Percentiles rank a stretch among this genome's conserved stretches.
phyloP scores from a whole-genome alignment of 2,888 invertebrate species.

The Invenusta paracnida region DNA sequence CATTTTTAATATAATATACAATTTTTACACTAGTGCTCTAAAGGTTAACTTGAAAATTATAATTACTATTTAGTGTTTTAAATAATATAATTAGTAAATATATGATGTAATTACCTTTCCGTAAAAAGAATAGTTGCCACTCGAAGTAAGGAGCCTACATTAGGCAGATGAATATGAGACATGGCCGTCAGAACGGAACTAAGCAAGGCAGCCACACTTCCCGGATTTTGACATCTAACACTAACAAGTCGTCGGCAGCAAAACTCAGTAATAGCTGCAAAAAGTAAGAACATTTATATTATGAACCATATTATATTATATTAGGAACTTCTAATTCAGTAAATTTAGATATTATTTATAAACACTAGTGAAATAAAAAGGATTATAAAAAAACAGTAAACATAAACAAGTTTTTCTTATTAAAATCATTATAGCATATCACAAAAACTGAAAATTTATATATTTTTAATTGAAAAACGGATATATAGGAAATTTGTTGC shows the following conservation, averaged over 20 bases:
- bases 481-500: too few relatives aligned
- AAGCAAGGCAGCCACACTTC: background rate
- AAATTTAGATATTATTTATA: background rate
- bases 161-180: background rate
- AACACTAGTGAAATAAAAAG: background rate
- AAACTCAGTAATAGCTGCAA: background rate
- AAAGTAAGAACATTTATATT: too few relatives aligned
- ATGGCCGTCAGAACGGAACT: background rate
- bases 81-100: too few relatives aligned
- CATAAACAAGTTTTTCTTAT: background rate
- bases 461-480: too few relatives aligned
- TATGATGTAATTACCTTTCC: background rate
- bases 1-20: too few relatives aligned
- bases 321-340: background rate
- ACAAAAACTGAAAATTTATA: too few relatives aligned
- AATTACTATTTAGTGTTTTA: too few relatives aligned
- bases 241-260: background rate
- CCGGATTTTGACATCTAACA: background rate
- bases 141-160: background rate
- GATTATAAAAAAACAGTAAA: background rate
- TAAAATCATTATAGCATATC: too few relatives aligned
- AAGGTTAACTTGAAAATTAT: too few relatives aligned
- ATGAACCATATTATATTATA: background rate
- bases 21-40: too few relatives aligned
- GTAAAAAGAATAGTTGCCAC: constrained; percentile 2